Evolutionary conservation across 2,888 invertebrate species (phyloP).

Genomic region (Latrodectus hesperus): DNA sequence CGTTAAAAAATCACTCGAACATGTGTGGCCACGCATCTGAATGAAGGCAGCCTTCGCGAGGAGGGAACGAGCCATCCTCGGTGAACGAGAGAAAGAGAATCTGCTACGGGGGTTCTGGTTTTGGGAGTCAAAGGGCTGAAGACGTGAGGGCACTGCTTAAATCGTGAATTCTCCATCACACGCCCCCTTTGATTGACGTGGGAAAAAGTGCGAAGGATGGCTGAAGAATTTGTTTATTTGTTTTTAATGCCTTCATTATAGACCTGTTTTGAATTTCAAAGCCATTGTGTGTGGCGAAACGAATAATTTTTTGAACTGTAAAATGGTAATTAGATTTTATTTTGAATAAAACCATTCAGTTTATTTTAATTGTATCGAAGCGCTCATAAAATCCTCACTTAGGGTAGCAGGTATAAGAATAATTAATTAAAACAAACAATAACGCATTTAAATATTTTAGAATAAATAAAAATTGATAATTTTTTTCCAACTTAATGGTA

Average conservation of each 20-base stretch:
- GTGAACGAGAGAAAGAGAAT: conserved; percentile 1
- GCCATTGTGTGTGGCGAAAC: not conserved
- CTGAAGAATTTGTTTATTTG: conserved; percentile 19
- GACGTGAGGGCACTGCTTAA: conserved; percentile 63
- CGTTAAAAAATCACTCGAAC: not conserved
- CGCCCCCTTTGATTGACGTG: conserved; percentile 67
- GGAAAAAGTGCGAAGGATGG: conserved; percentile 66
- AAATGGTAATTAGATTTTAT: not conserved
- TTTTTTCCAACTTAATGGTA: no score
- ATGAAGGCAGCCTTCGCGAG: not conserved
- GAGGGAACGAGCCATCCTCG: conserved; percentile 16
- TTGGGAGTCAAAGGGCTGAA: conserved; percentile 50
- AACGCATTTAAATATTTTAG: no score
- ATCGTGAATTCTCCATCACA: conserved; percentile 33
- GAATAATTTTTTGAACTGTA: not conserved
- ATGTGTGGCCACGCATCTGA: not conserved
- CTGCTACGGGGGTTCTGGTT: conserved; percentile 53
- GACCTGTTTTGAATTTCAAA: conserved; percentile 55
- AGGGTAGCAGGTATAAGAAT: no score
- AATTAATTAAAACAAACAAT: no score
- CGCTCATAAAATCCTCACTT: no score
- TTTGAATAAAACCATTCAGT: no score
- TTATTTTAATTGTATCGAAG: not conserved
- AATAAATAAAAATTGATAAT: no score
- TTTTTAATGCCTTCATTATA: conserved; percentile 34